Evolutionary conservation across 2,113 vertebrate species (phyloP).

Genomic region (Tragelaphus strepsiceros): DNA sequence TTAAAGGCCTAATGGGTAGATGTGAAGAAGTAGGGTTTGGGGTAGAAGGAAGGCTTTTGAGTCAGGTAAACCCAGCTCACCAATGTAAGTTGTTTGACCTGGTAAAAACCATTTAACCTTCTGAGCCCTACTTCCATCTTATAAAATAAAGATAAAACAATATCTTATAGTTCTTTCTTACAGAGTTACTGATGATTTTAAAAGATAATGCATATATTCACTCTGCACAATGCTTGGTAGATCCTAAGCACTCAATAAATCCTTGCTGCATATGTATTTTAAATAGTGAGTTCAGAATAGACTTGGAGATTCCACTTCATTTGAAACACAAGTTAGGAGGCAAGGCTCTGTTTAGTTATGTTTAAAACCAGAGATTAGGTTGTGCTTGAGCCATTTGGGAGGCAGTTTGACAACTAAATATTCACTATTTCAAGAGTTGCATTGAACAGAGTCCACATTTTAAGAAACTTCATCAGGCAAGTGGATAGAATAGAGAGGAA

Average conservation of each 20-base stretch:
- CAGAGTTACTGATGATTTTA: background rate
- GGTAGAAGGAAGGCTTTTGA: background rate
- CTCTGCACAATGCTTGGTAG: background rate
- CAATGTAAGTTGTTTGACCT: background rate
- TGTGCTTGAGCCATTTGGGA: background rate
- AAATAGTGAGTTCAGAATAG: background rate
- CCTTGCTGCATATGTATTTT: background rate
- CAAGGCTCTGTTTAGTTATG: background rate
- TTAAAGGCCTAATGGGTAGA: background rate
- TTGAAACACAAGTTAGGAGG: background rate
- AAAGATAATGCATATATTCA: background rate
- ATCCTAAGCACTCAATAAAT: background rate
- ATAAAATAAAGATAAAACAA: background rate
- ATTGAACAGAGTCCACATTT: background rate
- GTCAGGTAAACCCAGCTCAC: background rate
- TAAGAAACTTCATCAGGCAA: background rate
- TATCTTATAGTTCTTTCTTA: background rate
- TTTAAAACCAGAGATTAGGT: background rate
- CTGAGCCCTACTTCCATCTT: background rate
- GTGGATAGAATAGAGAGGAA: background rate
- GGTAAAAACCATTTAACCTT: background rate
- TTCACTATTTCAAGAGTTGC: background rate
- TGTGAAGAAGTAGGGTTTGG: background rate
- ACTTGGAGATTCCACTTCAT: background rate
- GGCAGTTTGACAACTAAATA: background rate